Conservation (phyloP, 1,140 invertebrate species). For the Helicoverpa armigera region DNA sequence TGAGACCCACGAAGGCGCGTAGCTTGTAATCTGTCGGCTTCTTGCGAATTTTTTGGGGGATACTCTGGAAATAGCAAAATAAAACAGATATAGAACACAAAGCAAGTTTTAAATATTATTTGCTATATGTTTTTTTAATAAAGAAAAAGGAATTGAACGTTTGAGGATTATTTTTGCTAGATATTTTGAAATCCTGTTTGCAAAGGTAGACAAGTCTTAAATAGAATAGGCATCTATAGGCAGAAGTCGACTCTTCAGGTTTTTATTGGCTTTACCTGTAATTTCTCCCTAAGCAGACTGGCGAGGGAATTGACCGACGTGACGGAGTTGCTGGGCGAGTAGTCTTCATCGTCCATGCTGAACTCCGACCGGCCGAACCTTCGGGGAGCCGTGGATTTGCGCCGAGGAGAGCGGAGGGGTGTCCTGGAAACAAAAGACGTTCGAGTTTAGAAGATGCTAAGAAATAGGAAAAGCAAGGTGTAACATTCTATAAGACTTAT, state of each 20-base stretch:
- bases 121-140: no score
- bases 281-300: slow-evolving; percentile 93
- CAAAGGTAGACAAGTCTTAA: no score
- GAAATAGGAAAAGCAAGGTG: no score
- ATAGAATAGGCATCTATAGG: no score
- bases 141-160: no score
- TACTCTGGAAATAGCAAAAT: slow-evolving; percentile 70
- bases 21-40: slow-evolving; percentile 92
- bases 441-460: background rate
- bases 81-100: no score
- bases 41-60: slow-evolving; percentile 87
- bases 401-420: slow-evolving; percentile 80
- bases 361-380: slow-evolving; percentile 75
- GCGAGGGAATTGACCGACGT: slow-evolving; percentile 94
- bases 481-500: no score
- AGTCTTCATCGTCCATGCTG: slow-evolving; percentile 86
- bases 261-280: no score
- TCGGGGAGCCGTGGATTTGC: slow-evolving; percentile 81
- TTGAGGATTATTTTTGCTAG: no score
- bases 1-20: slow-evolving; percentile 92
- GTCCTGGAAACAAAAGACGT: slow-evolving; percentile 59
- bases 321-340: slow-evolving; percentile 90
- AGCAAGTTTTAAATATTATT: no score
- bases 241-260: no score
- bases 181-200: no score